Percentiles rank a stretch among this genome's conserved stretches.
Conservation (phyloP, 2,797 vertebrate species). For the Gastrophryne carolinensis region DNA sequence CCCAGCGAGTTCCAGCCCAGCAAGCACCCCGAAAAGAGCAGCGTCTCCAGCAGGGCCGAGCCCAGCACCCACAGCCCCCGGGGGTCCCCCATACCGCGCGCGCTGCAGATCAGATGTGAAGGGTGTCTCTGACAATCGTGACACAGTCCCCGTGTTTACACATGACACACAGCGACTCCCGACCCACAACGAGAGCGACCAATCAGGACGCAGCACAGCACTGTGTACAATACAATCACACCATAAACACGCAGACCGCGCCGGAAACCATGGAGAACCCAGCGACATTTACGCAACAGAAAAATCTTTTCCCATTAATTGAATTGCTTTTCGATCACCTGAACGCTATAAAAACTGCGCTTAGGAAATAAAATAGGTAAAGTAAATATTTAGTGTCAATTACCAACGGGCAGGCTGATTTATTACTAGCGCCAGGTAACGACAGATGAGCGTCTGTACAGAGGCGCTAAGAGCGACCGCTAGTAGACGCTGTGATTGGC, state of each 20-base stretch:
- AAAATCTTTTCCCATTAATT: too few species aligned
- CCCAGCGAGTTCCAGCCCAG: constrained; percentile 35
- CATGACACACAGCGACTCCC: background rate
- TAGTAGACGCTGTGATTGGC: too few species aligned
- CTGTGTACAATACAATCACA: constrained; percentile 37
- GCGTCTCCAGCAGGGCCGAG: constrained; percentile 27
- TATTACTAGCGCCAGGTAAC: too few species aligned
- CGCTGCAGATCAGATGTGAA: background rate
- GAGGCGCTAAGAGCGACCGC: too few species aligned
- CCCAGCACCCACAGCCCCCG: constrained; percentile 1
- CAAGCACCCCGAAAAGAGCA: constrained; percentile 31
- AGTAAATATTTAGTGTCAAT: too few species aligned
- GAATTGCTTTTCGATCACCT: too few species aligned
- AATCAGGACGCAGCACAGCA: background rate
- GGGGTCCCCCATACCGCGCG: background rate
- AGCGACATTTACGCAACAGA: too few species aligned
- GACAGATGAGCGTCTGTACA: too few species aligned
- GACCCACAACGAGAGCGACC: background rate
- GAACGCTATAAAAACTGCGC: too few species aligned
- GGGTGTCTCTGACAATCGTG: background rate
- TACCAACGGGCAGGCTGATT: too few species aligned
- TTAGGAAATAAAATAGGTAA: too few species aligned
- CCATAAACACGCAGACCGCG: constrained; percentile 14
- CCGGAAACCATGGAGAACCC: too few species aligned
- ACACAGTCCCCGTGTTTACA: constrained; percentile 35